These are phyloP conservation scores for Hypsibius dujardini DNA, from an alignment of 1,140 invertebrate genomes.

Conservation along the genomic window DNA sequence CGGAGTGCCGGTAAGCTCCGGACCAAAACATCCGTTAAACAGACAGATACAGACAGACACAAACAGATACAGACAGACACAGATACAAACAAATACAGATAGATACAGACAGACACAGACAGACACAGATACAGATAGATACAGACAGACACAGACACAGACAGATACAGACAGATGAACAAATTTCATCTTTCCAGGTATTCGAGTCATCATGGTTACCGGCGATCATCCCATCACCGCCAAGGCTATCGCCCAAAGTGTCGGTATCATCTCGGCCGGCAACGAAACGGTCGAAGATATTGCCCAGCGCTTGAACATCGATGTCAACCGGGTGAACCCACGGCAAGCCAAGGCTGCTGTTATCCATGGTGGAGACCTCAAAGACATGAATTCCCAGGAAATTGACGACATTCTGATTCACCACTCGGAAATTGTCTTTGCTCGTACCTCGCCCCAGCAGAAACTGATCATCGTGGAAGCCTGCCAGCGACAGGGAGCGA, in stretches of 20 bases:
- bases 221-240: constrained; percentile 35
- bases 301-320: constrained; percentile 33
- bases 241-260: constrained; percentile 31
- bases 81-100: too few relatives aligned
- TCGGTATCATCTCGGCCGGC: constrained; percentile 31
- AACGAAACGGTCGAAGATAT: constrained; percentile 41
- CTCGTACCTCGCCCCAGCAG: constrained; percentile 41
- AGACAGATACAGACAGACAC: too few relatives aligned
- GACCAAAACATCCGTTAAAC: too few relatives aligned
- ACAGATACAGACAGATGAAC: too few relatives aligned
- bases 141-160: too few relatives aligned
- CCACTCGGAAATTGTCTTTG: constrained; percentile 42
- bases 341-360: constrained; percentile 33
- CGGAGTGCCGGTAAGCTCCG: constrained; percentile 41
- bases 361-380: constrained; percentile 38
- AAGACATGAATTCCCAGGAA: constrained; percentile 38
- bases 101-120: too few relatives aligned
- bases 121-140: too few relatives aligned
- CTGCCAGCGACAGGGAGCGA: constrained; percentile 36
- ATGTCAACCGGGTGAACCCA: constrained; percentile 33
- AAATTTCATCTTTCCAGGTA: not conserved
- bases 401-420: constrained; percentile 37
- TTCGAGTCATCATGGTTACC: constrained; percentile 31
- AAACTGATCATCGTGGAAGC: constrained; percentile 43
- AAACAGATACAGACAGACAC: too few relatives aligned